Evolutionary conservation across 2,888 invertebrate genomes (phyloP).

Genomic region (Drosophila borborema): DNA sequence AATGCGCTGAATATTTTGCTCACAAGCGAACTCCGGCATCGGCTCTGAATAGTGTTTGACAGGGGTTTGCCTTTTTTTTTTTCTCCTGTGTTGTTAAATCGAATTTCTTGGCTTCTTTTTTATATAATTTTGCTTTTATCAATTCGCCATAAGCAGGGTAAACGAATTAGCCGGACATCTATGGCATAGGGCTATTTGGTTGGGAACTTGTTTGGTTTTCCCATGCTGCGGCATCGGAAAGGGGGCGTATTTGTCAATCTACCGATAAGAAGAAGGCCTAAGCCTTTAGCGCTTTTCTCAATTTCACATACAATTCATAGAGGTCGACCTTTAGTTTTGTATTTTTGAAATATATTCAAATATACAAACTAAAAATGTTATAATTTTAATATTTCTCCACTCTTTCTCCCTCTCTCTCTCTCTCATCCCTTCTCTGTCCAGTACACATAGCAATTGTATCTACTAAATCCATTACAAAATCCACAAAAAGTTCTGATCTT

Average conservation of each 20-base stretch:
- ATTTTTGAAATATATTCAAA: no score
- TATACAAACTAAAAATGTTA: no score
- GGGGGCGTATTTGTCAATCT: constrained; percentile 3
- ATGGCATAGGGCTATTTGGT: constrained; percentile 27
- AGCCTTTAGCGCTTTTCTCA: neutral
- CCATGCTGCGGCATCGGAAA: no score
- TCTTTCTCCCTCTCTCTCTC: no score
- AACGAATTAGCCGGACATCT: constrained; percentile 63
- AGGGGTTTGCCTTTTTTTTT: constrained; percentile 15
- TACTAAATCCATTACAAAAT: no score
- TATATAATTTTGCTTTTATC: constrained; percentile 43
- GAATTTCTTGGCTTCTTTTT: constrained; percentile 50
- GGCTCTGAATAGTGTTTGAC: constrained; percentile 61
- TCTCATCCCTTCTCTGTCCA: no score
- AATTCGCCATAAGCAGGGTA: constrained; percentile 59
- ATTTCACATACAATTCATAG: neutral
- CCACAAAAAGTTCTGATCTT: no score
- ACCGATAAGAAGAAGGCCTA: constrained; percentile 26
- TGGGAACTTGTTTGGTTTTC: constrained; percentile 12
- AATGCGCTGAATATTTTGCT: constrained; percentile 76
- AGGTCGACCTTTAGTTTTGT: neutral
- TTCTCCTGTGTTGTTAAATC: constrained; percentile 55
- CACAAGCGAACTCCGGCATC: constrained; percentile 16
- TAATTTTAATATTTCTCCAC: no score
- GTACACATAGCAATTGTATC: no score